Evolutionary conservation across 2,113 vertebrate species (phyloP), one percentile per base, ranked within the genome.

Genomic region (Oryzias javanicus): DNA sequence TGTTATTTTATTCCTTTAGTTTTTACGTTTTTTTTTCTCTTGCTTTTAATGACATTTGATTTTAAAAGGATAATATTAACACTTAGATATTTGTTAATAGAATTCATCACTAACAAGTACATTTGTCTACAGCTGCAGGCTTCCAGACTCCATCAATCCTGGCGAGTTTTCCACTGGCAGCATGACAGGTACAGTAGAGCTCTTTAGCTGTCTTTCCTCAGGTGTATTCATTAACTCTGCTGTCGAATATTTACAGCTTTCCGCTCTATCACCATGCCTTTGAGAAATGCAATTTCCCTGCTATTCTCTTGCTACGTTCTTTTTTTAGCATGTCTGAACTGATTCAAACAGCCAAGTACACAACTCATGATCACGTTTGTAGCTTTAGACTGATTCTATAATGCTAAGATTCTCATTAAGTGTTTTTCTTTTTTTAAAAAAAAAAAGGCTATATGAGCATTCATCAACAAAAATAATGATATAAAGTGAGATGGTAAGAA

Each of bases 161-260:
- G 85, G 74, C 25, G 86, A 89, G 12, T 72, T 73, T 67, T 82
- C 79, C 60, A 60, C 79, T 69, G 90, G 90, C 83, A 78, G 71
- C 79, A 84, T 91, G 85, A 85, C 91, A 83, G 91, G 92, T 93
- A 91, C 42, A 53, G 77, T 48, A 55, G 69, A 20, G 60, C 27
- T 5, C 66, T 70, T 44, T 42, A 49, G 74, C 64, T 22, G 59
- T 59, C n/a, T 64, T 20, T 45, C 42, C 49, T 71, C 42, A 64
- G 50, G 64, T 74, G 85, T 66, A 70, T 74, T 85, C 57, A 85
- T 86, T 84, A 85, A 52, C 64, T 4, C 61, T 14, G 25, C 25
- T 27, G 53, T 2, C 59, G 57, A 74, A 51, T 66, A 47, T 19
- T 59, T 49, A 60, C 76, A 47, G 57, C 64, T 68, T 69, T 64